A percentile compares a stretch with the other conserved stretches of the same genome.
Evolutionary conservation across 2,888 invertebrate species (phyloP).

Genomic region (Himalopsyche japonica): DNA sequence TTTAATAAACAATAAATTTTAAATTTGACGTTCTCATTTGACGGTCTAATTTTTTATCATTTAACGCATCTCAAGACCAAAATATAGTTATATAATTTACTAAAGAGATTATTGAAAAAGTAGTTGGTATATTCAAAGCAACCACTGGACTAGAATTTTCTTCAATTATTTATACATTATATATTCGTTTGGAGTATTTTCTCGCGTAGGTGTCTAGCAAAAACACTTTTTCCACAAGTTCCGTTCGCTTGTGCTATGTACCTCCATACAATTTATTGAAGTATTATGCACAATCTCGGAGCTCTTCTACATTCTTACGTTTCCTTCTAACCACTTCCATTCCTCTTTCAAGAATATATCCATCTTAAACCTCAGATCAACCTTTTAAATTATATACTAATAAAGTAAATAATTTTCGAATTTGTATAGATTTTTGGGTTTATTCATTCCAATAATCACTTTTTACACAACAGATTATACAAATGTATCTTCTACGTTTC

Average conservation of each 20-base stretch:
- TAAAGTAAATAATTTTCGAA: background rate
- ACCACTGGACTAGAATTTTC: too few species aligned
- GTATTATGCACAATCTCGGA: conserved; percentile 41
- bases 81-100: too few species aligned
- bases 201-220: background rate
- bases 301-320: conserved; percentile 17
- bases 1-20: too few species aligned
- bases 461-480: too few species aligned
- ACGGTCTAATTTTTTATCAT: too few species aligned
- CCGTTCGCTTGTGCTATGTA: background rate
- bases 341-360: conserved; percentile 14
- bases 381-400: background rate
- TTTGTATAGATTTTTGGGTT: background rate
- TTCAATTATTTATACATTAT: background rate
- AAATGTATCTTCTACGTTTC: too few species aligned
- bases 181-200: background rate
- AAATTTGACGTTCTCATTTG: too few species aligned
- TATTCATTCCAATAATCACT: too few species aligned
- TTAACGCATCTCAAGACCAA: too few species aligned
- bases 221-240: background rate
- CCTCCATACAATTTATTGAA: conserved; percentile 35
- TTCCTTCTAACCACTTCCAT: conserved; percentile 5
- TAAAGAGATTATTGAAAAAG: too few species aligned
- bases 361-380: conserved; percentile 22
- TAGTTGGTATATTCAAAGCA: too few species aligned